Conservation (phyloP, 2,888 invertebrate genomes). For the Rhagium mordax region DNA sequence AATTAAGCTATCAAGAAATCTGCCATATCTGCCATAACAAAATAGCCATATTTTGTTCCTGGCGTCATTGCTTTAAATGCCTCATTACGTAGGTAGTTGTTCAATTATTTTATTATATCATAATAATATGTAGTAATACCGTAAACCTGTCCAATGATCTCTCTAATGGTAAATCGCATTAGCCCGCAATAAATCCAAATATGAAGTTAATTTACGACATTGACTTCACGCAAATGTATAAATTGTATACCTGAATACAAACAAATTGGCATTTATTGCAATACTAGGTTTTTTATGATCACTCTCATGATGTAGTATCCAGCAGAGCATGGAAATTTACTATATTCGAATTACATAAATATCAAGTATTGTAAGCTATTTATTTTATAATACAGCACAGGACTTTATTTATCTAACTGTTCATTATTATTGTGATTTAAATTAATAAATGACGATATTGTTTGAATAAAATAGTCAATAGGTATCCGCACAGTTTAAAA, state of each 20-base stretch:
- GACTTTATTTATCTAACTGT: background rate
- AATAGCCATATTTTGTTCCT: background rate
- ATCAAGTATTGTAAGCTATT: slow-evolving; percentile 37
- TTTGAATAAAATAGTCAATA: background rate
- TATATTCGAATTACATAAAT: slow-evolving; percentile 13
- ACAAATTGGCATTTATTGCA: slow-evolving; percentile 29
- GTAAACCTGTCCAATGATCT: slow-evolving; percentile 31
- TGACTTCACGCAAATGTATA: slow-evolving; percentile 39
- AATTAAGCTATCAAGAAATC: no score
- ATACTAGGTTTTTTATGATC: slow-evolving; percentile 16
- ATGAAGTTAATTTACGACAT: slow-evolving; percentile 36
- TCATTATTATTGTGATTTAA: background rate
- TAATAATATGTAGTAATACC: slow-evolving; percentile 13
- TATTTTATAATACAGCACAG: slow-evolving; percentile 32
- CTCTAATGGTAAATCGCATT: slow-evolving; percentile 36
- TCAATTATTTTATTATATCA: background rate
- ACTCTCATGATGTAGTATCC: slow-evolving; percentile 17
- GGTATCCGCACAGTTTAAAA: background rate
- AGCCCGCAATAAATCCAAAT: slow-evolving; percentile 37
- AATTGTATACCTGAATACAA: slow-evolving; percentile 24
- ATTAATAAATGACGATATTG: slow-evolving; percentile 18
- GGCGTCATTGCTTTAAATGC: background rate
- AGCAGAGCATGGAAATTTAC: slow-evolving; percentile 4
- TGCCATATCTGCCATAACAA: no score
- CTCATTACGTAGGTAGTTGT: background rate